Base-by-base conservation (phyloP, 1,140 invertebrate genomes). In the Bombus confusus region DNA sequence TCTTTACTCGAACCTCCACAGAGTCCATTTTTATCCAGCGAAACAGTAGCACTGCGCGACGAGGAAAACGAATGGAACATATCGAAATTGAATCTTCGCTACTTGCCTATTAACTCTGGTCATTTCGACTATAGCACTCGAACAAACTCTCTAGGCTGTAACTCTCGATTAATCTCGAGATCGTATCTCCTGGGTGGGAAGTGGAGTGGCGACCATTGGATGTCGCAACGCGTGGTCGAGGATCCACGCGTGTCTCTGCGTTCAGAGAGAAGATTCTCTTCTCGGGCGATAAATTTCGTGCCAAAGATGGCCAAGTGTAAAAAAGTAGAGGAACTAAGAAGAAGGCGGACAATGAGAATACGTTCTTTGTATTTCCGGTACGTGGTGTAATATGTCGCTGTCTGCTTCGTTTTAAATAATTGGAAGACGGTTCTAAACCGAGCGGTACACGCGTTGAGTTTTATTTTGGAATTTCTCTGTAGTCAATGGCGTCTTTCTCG, bases 131-230 rank as follows among this genome's bases (percentile, higher is more conserved):
- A 13, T 41, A 85, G 34, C 39, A 22, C 31, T 37, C 64, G 47
- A 37, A 73, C 59, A 31, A 68, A 86, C 79, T 22, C 47, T 52
- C 18, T 8, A 22, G 47, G 52, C 59, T 18, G 64, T 37, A 41
- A 71, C 47, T 43, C 41, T 85, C 66, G 80, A 86, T 86, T 76
- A 81, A 86, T 86, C 75, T 78, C 34, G 28, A 88, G 78, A 88
- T 87, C 31, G 57, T 85, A 85, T 87, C 86, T 66, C 9, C 1
- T 22, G n/a, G 28, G 31, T 1, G 52, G 43, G 83, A 77, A 41
- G 57, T 41, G 28, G 28, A 15, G 73, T 52, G 47, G 59, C 8
- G 69, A 3, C 25, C 3, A 22, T 52, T 9, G 12, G 57, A 68
- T 85, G 83, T 85, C 83, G 83, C 77, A 80, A 85, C 28, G 4